Conservation (phyloP, 2,797 vertebrate genomes). For the Furcifer pardalis region DNA sequence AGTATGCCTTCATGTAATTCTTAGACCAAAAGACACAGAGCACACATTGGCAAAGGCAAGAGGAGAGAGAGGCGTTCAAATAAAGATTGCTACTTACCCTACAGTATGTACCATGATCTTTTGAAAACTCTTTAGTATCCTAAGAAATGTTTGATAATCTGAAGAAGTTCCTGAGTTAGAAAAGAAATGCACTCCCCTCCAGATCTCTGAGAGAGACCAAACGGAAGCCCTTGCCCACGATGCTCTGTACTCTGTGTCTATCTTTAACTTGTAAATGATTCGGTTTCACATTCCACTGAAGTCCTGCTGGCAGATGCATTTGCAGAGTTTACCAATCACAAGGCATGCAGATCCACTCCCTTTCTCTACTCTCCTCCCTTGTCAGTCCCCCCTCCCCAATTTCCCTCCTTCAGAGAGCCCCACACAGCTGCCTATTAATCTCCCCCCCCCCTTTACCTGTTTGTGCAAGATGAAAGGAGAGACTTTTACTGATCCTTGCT, state of each 20-base stretch:
- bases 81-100: constrained; percentile 82
- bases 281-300: constrained; percentile 92
- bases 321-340: constrained; percentile 84
- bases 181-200: constrained; percentile 54
- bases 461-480: constrained; percentile 56
- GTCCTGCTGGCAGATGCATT: constrained; percentile 85
- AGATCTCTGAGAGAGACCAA: constrained; percentile 67
- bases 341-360: constrained; percentile 56
- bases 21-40: constrained; percentile 43
- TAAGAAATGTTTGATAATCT: constrained; percentile 55
- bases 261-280: constrained; percentile 97
- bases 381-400: constrained; percentile 51
- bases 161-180: constrained; percentile 40
- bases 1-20: constrained; percentile 21
- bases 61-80: constrained; percentile 34
- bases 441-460: constrained; percentile 58
- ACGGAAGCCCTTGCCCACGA: constrained; percentile 85
- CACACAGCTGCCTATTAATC: constrained; percentile 57
- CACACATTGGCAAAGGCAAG: constrained; percentile 42
- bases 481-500: constrained; percentile 61
- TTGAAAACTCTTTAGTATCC: constrained; percentile 60
- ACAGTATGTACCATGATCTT: constrained; percentile 80
- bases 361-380: constrained; percentile 41
- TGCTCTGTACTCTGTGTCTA: constrained; percentile 85
- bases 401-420: constrained; percentile 56